Evolutionary conservation across 2,888 invertebrate species (phyloP).

Genomic region (Busseola fusca): DNA sequence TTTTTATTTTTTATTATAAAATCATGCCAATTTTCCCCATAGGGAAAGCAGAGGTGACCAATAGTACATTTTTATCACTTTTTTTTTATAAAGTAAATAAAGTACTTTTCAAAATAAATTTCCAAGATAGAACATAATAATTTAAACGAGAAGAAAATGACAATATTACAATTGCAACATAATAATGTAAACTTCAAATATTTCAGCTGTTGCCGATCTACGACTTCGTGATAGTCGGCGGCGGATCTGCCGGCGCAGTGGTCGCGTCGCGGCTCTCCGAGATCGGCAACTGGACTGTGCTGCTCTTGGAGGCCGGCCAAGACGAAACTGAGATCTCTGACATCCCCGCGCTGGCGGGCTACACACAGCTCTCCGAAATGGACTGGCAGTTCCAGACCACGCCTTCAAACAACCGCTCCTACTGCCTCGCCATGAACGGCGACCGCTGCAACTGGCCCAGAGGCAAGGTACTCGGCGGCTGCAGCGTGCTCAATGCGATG

Average conservation of each 20-base stretch:
- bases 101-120: background rate
- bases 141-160: background rate
- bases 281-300: conserved; percentile 94
- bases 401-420: conserved; percentile 92
- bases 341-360: conserved; percentile 95
- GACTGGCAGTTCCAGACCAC: conserved; percentile 98
- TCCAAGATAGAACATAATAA: background rate
- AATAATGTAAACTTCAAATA: conserved; percentile 8
- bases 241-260: conserved; percentile 96
- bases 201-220: conserved; percentile 93
- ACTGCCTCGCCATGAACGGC: conserved; percentile 96
- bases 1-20: too few species aligned
- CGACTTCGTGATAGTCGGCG: conserved; percentile 96
- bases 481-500: conserved; percentile 97
- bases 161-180: background rate
- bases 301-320: conserved; percentile 95
- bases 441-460: conserved; percentile 97
- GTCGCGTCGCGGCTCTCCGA: conserved; percentile 95
- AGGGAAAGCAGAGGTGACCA: too few species aligned
- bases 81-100: background rate
- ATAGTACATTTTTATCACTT: background rate
- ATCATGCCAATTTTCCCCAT: background rate
- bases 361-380: conserved; percentile 94
- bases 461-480: conserved; percentile 96
- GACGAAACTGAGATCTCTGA: conserved; percentile 97